phyloP scores from a whole-genome alignment of 2,888 invertebrate species.

The Galerucella nymphaeae region DNA sequence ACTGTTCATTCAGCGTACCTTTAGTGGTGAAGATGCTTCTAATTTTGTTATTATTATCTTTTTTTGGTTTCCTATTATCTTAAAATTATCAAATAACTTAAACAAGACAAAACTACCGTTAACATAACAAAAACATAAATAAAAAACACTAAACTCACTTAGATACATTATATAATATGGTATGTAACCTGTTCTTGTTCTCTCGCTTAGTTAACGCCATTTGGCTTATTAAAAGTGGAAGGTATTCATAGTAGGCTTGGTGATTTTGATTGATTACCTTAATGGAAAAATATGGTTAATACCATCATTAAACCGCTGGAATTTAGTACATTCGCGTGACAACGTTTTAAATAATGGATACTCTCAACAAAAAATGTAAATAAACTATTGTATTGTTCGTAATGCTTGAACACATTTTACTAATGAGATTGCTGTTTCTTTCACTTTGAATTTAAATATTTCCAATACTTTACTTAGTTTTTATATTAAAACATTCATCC shows the following conservation, averaged over 20 bases:
- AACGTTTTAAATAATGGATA: conserved; percentile 20
- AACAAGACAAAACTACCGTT: no score
- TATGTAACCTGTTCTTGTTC: not conserved
- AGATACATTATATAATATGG: no score
- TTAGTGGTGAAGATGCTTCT: no score
- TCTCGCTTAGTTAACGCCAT: conserved; percentile 1
- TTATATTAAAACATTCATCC: no score
- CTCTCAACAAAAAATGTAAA: conserved; percentile 1
- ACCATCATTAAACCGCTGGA: conserved; percentile 18
- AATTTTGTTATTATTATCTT: no score
- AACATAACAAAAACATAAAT: no score
- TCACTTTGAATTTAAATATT: no score
- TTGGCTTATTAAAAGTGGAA: conserved; percentile 12
- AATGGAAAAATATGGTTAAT: conserved; percentile 33
- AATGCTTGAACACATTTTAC: conserved; percentile 9
- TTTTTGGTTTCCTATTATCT: no score
- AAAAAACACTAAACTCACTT: no score
- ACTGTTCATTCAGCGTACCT: no score
- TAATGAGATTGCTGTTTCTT: not conserved
- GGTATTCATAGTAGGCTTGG: conserved; percentile 21
- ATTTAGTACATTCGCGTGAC: conserved; percentile 31
- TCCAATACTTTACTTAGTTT: no score
- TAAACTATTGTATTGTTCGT: not conserved
- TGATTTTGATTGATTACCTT: conserved; percentile 32
- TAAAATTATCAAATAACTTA: no score